phyloP scores from a whole-genome alignment of 2,113 vertebrate genomes.

The Microcebus lehilahytsara region DNA sequence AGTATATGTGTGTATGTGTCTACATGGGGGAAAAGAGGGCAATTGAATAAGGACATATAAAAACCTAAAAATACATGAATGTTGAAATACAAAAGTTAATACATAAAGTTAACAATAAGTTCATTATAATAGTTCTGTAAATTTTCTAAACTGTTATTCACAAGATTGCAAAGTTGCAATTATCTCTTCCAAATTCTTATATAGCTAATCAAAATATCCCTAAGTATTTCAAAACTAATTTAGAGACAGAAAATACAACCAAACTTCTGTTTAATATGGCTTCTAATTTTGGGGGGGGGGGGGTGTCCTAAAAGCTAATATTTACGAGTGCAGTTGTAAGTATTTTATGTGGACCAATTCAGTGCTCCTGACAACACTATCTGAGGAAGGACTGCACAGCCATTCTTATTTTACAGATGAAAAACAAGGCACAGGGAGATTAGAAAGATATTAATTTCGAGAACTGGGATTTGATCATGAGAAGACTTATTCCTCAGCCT shows the following conservation, averaged over 20 bases:
- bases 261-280: neutral
- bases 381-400: neutral
- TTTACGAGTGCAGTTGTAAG: neutral
- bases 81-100: neutral
- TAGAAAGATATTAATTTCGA: neutral
- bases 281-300: neutral
- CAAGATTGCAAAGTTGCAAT: neutral
- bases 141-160: neutral
- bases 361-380: neutral
- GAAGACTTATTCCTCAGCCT: neutral
- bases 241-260: neutral
- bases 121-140: neutral
- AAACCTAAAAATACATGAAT: neutral
- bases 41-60: neutral
- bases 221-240: neutral
- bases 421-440: neutral
- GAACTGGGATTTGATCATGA: neutral
- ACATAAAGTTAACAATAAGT: neutral
- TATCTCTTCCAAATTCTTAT: neutral
- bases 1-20: neutral
- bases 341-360: neutral
- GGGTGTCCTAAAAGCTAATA: neutral
- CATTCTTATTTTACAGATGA: neutral
- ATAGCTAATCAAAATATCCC: neutral
- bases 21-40: too few species aligned